Evolutionary conservation across 1,140 invertebrate species (phyloP).

Genomic region (Meloidogyne floridensis): DNA sequence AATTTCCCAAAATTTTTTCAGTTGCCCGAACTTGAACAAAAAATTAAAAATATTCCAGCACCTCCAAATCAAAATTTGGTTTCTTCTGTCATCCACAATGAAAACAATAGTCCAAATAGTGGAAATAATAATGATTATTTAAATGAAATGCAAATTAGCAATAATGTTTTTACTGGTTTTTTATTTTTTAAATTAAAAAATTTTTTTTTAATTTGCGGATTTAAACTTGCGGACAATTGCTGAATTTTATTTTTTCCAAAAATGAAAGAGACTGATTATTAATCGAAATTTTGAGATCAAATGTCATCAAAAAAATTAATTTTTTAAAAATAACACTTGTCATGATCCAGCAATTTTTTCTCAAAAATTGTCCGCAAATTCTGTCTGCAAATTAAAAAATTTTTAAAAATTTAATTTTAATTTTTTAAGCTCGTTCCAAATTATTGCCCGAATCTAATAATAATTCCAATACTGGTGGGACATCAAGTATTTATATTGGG

Average conservation of each 20-base stretch:
- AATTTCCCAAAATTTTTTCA: background rate
- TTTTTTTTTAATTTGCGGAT: too few species aligned
- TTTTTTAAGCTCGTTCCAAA: conserved; percentile 41
- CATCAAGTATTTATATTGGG: conserved; percentile 17
- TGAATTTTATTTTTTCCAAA: too few species aligned
- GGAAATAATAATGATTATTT: conserved; percentile 18
- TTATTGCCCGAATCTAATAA: background rate
- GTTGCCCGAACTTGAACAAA: conserved; percentile 36
- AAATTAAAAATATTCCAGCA: conserved; percentile 63
- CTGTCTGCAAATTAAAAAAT: too few species aligned
- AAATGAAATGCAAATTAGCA: background rate
- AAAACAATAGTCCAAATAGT: background rate
- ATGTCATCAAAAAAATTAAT: too few species aligned
- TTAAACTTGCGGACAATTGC: too few species aligned
- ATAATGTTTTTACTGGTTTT: conserved; percentile 34
- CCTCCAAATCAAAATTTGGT: background rate
- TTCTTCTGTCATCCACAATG: background rate
- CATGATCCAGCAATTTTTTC: too few species aligned
- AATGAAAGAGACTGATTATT: too few species aligned
- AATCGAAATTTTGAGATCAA: too few species aligned
- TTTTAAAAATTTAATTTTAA: too few species aligned
- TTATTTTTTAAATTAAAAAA: background rate
- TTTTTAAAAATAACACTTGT: too few species aligned
- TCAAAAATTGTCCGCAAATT: too few species aligned
- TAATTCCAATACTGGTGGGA: background rate